Percentiles rank a stretch among this genome's conserved stretches.
Conservation (phyloP, 1,140 invertebrate genomes). For the Drosophila watanabei region DNA sequence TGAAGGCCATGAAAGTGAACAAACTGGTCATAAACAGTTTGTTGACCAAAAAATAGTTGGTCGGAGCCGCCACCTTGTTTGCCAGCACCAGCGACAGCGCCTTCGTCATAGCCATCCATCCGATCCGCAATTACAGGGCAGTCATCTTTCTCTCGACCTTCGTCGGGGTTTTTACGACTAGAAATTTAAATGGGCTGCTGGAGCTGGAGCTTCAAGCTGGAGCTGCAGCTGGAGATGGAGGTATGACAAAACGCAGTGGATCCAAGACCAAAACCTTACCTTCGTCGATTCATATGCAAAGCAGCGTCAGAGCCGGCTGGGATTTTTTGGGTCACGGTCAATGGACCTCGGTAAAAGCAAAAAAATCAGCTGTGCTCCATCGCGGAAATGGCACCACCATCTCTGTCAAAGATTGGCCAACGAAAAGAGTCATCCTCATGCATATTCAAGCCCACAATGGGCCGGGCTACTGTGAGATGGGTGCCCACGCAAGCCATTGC, state of each 20-base stretch:
- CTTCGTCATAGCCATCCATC: constrained; percentile 8
- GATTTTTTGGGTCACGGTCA: constrained; percentile 79
- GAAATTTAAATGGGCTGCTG: constrained; percentile 62
- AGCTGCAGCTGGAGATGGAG: background rate
- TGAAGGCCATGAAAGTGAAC: constrained; percentile 83
- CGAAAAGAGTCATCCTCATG: constrained; percentile 25
- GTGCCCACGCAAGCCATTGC: constrained; percentile 47
- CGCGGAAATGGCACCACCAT: constrained; percentile 61
- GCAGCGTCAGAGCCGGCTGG: constrained; percentile 30
- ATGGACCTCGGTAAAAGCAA: constrained; percentile 62
- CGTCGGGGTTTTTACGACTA: constrained; percentile 57
- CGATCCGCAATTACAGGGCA: constrained; percentile 49
- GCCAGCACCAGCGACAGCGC: constrained; percentile 5
- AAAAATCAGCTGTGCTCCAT: constrained; percentile 33
- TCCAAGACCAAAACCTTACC: constrained; percentile 13
- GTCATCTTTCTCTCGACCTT: constrained; percentile 71
- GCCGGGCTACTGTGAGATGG: constrained; percentile 11
- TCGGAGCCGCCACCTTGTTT: constrained; percentile 26
- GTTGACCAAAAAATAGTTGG: constrained; percentile 72
- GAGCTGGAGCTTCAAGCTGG: background rate
- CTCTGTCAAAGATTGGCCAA: constrained; percentile 41
- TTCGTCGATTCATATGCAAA: constrained; percentile 69
- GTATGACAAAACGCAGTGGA: constrained; percentile 31
- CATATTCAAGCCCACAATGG: constrained; percentile 30
- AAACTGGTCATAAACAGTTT: constrained; percentile 79